These are phyloP conservation scores for Musca domestica DNA, from an alignment of 1,140 invertebrate species.

Conservation along the genomic window DNA sequence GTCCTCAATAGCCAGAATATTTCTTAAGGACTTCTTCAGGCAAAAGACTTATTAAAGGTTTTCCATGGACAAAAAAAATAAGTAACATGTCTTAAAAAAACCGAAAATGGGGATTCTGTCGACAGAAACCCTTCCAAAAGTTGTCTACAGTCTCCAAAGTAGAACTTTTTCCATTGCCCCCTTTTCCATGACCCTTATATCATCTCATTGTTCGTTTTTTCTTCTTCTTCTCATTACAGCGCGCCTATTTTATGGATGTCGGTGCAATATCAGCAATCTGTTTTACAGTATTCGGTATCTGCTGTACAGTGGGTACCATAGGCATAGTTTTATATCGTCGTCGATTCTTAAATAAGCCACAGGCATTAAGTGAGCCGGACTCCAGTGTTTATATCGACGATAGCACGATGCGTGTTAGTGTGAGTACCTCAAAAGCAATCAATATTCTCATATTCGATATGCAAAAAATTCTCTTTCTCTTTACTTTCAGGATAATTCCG, in stretches of 20 bases:
- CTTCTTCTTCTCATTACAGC: slow-evolving; percentile 30
- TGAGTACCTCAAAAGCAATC: slow-evolving; percentile 35
- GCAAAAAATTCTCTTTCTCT: slow-evolving; percentile 31
- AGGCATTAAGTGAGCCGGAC: slow-evolving; percentile 80
- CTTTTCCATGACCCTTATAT: neutral
- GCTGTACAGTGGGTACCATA: slow-evolving; percentile 66
- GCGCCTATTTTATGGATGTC: slow-evolving; percentile 60
- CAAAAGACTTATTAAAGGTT: neutral
- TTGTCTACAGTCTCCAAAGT: too few relatives aligned
- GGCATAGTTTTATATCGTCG: slow-evolving; percentile 74
- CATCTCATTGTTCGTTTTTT: slow-evolving; percentile 5
- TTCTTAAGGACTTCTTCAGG: too few relatives aligned
- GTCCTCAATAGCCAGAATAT: too few relatives aligned
- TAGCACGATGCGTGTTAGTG: slow-evolving; percentile 78
- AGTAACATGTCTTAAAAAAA: too few relatives aligned
- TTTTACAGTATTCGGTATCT: slow-evolving; percentile 65
- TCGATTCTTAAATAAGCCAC: slow-evolving; percentile 75
- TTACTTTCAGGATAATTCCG: slow-evolving; percentile 76
- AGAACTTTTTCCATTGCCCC: too few relatives aligned
- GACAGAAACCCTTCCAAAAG: neutral
- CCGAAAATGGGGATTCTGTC: too few relatives aligned
- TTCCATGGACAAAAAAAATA: neutral
- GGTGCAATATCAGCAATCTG: slow-evolving; percentile 72
- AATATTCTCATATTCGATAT: slow-evolving; percentile 1
- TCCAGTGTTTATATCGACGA: slow-evolving; percentile 87